These are phyloP conservation scores for Orthonyx spaldingii DNA, from an alignment of 2,113 vertebrate genomes.

Conservation along the genomic window DNA sequence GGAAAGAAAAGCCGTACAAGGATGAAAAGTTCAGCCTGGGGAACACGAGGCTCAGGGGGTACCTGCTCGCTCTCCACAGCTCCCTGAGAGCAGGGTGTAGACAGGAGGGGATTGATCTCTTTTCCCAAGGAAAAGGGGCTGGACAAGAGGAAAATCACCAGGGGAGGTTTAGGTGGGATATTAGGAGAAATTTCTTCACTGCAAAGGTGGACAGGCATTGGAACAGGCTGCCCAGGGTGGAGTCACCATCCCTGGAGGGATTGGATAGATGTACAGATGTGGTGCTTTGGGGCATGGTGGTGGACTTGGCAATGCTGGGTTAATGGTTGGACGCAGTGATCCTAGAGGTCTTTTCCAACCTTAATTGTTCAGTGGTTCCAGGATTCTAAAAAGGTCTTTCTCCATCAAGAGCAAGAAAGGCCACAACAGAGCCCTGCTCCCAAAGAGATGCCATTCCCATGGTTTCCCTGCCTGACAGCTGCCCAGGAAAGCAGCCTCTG, in stretches of 20 bases:
- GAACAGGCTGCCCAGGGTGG: neutral
- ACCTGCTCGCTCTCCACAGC: neutral
- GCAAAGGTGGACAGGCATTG: neutral
- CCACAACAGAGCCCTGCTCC: rapidly evolving
- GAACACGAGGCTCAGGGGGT: neutral
- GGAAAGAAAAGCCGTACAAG: neutral
- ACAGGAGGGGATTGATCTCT: neutral
- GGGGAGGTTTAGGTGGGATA: neutral
- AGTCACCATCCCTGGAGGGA: no score
- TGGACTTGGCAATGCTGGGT: neutral
- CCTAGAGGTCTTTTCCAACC: neutral
- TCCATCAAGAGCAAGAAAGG: neutral
- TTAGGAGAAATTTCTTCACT: neutral
- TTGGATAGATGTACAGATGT: rapidly evolving
- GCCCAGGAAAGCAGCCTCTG: neutral
- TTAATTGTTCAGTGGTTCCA: neutral
- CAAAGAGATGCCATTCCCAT: neutral
- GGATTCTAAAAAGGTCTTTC: neutral
- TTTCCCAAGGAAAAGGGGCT: neutral
- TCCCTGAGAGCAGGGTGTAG: rapidly evolving
- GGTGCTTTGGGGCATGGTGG: neutral
- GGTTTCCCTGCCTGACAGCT: neutral
- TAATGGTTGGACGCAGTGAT: neutral
- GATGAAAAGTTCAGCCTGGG: neutral
- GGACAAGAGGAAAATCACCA: neutral